Conservation (phyloP, 1,140 invertebrate species). For the Mycetomoellerius zeteki region DNA sequence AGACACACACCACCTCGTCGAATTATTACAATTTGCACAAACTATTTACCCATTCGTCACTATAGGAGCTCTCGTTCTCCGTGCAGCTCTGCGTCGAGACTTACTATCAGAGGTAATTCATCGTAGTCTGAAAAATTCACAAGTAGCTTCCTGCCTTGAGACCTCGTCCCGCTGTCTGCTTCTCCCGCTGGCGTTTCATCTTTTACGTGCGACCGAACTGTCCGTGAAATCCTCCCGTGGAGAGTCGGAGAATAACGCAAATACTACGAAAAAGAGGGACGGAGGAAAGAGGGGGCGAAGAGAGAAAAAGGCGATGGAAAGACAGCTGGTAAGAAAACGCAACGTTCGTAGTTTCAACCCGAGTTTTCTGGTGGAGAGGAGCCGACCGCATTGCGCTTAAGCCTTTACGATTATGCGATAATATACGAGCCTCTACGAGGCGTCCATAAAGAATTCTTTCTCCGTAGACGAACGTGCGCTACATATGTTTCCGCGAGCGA, state of each 20-base stretch:
- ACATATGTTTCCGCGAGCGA: conserved; percentile 16
- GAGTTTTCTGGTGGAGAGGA: conserved; percentile 31
- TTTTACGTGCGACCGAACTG: conserved; percentile 67
- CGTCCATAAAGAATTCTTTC: conserved; percentile 54
- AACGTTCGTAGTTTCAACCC: conserved; percentile 20
- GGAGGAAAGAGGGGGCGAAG: neutral
- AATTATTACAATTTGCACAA: conserved; percentile 57
- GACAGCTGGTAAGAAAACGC: conserved; percentile 22
- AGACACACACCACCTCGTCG: conserved; percentile 16
- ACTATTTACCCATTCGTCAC: conserved; percentile 9
- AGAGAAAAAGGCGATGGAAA: conserved; percentile 20
- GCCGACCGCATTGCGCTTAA: conserved; percentile 65
- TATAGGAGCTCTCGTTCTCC: neutral
- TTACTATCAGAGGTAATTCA: conserved; percentile 67
- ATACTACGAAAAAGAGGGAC: neutral
- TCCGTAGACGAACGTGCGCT: conserved; percentile 47
- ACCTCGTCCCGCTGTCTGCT: conserved; percentile 21
- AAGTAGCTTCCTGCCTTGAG: conserved; percentile 54
- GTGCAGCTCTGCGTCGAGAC: neutral
- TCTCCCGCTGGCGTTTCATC: conserved; percentile 63
- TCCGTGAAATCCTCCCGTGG: conserved; percentile 62
- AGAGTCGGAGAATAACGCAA: conserved; percentile 40
- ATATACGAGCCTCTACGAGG: conserved; percentile 61
- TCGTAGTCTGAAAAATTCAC: conserved; percentile 72
- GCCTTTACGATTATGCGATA: conserved; percentile 75